A percentile compares a stretch with the other conserved stretches of the same genome.
These are phyloP conservation scores for Eciton burchellii DNA, from an alignment of 1,140 invertebrate genomes.

Conservation along the genomic window DNA sequence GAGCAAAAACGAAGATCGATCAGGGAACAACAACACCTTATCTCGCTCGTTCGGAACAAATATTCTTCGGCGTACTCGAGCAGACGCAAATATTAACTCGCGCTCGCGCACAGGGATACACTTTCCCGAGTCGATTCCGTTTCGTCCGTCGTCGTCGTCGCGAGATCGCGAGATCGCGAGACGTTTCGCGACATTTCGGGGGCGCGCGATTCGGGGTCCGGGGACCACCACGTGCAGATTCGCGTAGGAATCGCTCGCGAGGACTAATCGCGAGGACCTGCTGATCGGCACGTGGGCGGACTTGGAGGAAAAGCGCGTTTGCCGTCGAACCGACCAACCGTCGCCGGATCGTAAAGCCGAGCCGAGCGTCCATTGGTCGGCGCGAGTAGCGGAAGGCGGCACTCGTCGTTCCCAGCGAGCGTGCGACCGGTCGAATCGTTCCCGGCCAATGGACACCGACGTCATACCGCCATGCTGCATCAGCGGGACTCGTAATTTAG, in stretches of 20 bases:
- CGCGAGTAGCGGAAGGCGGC: conserved; percentile 61
- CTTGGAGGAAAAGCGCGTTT: conserved; percentile 46
- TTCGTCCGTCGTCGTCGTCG: neutral
- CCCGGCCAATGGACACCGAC: conserved; percentile 58
- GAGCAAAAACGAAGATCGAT: neutral
- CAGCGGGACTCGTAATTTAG: conserved; percentile 72
- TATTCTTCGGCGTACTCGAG: conserved; percentile 52
- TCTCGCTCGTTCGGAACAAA: conserved; percentile 53
- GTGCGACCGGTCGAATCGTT: conserved; percentile 30
- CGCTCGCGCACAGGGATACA: conserved; percentile 11
- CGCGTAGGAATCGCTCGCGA: conserved; percentile 50
- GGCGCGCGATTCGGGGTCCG: conserved; percentile 31
- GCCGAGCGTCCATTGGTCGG: conserved; percentile 58
- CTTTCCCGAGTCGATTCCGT: neutral
- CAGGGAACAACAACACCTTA: conserved; percentile 43
- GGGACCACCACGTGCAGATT: conserved; percentile 29
- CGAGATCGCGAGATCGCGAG: conserved; percentile 31
- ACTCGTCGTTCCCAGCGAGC: conserved; percentile 47
- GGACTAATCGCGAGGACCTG: conserved; percentile 67
- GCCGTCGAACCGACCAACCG: conserved; percentile 62
- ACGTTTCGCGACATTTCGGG: neutral
- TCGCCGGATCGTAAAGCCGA: conserved; percentile 50
- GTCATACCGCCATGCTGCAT: conserved; percentile 72
- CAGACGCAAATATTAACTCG: conserved; percentile 50
- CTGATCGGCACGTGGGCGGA: conserved; percentile 64